Base-by-base conservation (phyloP, 2,113 vertebrate genomes). In the Sinocyclocheilus grahami region DNA sequence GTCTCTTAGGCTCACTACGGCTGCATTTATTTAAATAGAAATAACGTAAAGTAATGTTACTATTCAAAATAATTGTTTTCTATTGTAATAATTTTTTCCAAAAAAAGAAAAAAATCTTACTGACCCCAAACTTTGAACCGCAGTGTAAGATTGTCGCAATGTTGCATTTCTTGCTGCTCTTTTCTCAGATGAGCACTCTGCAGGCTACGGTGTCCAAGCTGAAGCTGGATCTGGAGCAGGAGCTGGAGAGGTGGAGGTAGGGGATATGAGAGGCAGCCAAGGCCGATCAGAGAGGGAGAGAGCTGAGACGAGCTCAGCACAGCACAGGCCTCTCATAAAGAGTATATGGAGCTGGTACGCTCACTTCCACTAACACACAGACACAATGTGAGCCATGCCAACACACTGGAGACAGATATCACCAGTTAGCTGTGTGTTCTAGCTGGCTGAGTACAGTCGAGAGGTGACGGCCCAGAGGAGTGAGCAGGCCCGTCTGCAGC, bases 261-360 rank as follows among this genome's bases (percentile, higher is more conserved):
- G 58, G 82, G 0, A 75, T 20, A 48, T 82, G 83, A 7, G 88
- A 93, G 80, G 89, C 90, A 20, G 87, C 63, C 6, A 30, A 86
- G 30, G 83, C 85, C 9, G 86, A 90, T 39, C 87, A 92, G 3
- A 24, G 53, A 86, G 88, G 92, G 8, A 92, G 88, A 4, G 90
- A 91, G 1, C 87, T 95, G 12, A 78, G 78, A 20, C 90, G 90
- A 93, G 89, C 90, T 87, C 5, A 33, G 87, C 0, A 51, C 83
- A 9, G 88, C 85, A 20, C 92, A 93, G 77, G 90, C 24, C 74
- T 85, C 86, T 10, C 86, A 93, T 82, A 92, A 88, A 18, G 89
- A 92, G 78, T 84, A 92, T 22, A 91, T 93, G 55, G 90, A 92
- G 27, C 92, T 94, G 90, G 93, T 94, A 24, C 11, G 65, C 16